A percentile compares a stretch with the other conserved stretches of the same genome.
Conservation (phyloP, 2,888 invertebrate genomes). For the Eupithecia inturbata region DNA sequence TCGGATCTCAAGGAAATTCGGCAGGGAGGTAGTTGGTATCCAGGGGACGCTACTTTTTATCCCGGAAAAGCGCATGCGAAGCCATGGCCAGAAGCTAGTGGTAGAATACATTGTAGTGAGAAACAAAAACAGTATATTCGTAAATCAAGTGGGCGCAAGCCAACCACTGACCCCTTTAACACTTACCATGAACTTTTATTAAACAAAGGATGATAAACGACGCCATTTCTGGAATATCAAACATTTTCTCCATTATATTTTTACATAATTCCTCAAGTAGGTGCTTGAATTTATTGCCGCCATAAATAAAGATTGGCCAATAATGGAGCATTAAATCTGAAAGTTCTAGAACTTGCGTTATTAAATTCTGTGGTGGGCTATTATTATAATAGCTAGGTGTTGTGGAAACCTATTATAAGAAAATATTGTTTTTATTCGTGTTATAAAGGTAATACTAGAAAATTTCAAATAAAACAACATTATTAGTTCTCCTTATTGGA, state of each 20-base stretch:
- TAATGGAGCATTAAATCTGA: conserved; percentile 64
- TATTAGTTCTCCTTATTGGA: neutral
- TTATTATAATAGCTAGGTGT: conserved; percentile 27
- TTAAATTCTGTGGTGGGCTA: conserved; percentile 50
- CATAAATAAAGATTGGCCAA: conserved; percentile 67
- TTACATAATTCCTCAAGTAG: conserved; percentile 51
- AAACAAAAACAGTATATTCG: neutral
- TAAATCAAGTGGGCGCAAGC: conserved; percentile 7
- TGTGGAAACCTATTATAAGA: conserved; percentile 2
- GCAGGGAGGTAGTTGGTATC: no score
- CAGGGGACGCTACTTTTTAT: no score
- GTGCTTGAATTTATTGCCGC: conserved; percentile 57
- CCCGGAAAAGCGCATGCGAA: no score
- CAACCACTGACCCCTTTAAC: conserved; percentile 8
- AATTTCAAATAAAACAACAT: neutral
- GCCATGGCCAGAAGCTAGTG: no score
- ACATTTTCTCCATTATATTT: conserved; percentile 48
- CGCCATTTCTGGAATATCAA: conserved; percentile 28
- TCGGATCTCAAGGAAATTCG: no score
- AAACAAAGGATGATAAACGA: conserved; percentile 39
- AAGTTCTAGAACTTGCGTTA: conserved; percentile 49
- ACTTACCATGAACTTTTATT: conserved; percentile 29
- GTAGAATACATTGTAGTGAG: neutral
- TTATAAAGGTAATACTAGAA: neutral
- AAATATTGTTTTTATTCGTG: neutral